These are phyloP conservation scores for Drosophila bipectinata DNA, from an alignment of 1,140 invertebrate species.

Conservation along the genomic window DNA sequence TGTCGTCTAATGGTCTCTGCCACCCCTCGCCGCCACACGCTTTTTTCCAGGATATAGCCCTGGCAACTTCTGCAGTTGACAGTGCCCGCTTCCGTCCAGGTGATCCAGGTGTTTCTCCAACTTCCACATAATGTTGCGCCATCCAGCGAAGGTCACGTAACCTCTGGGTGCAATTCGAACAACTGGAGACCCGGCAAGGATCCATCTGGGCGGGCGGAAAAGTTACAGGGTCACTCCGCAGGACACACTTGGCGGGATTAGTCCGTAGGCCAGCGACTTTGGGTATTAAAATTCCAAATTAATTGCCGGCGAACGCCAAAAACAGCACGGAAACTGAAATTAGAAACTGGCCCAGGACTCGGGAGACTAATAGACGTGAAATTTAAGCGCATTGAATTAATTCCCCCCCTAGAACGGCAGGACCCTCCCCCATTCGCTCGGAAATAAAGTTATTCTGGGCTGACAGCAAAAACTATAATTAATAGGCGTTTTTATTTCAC, in stretches of 20 bases:
- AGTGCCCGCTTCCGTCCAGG: slow-evolving; percentile 70
- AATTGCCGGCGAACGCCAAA: slow-evolving; percentile 64
- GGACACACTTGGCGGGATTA: slow-evolving; percentile 38
- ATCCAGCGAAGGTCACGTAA: slow-evolving; percentile 24
- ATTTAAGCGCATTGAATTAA: slow-evolving; percentile 82
- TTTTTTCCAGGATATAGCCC: slow-evolving; percentile 21
- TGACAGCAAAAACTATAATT: slow-evolving; percentile 72
- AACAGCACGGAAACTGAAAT: slow-evolving; percentile 71
- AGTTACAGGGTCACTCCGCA: slow-evolving; percentile 42
- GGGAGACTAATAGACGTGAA: slow-evolving; percentile 78
- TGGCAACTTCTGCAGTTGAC: slow-evolving; percentile 60
- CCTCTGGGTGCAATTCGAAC: slow-evolving; percentile 10
- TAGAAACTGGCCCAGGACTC: slow-evolving; percentile 65
- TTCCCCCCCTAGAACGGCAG: slow-evolving; percentile 3
- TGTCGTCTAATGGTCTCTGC: slow-evolving; percentile 68
- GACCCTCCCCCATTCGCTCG: not conserved
- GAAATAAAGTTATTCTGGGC: slow-evolving; percentile 69
- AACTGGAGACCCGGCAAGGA: not conserved
- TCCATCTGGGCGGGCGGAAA: slow-evolving; percentile 15
- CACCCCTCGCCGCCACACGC: slow-evolving; percentile 1
- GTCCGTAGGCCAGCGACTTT: slow-evolving; percentile 53
- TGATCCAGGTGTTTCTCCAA: slow-evolving; percentile 40
- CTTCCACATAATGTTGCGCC: slow-evolving; percentile 6
- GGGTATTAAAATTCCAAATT: slow-evolving; percentile 80
- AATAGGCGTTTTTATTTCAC: slow-evolving; percentile 74